Conservation (phyloP, 2,797 vertebrate species). For the Fratercula arctica region DNA sequence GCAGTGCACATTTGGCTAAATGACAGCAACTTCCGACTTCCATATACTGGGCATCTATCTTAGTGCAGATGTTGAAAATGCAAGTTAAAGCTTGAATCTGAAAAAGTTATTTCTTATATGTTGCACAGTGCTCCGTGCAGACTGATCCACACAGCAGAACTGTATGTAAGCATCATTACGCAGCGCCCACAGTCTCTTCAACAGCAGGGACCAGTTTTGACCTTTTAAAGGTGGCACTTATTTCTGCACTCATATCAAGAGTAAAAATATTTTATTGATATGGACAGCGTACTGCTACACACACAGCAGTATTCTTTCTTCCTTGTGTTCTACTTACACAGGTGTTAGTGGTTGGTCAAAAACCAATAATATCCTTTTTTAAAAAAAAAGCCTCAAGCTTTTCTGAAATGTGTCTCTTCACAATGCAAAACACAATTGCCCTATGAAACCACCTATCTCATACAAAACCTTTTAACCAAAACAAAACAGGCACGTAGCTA, state of each 20-base stretch:
- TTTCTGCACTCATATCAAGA: neutral
- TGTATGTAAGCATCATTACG: neutral
- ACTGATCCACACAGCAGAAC: neutral
- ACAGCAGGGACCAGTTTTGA: neutral
- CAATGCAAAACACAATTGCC: neutral
- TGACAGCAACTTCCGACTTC: neutral
- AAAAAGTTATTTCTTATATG: neutral
- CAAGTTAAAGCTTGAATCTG: neutral
- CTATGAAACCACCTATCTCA: neutral
- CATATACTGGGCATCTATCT: neutral
- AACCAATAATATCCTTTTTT: neutral
- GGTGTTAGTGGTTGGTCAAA: neutral
- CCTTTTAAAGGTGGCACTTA: neutral
- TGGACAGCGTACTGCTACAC: neutral
- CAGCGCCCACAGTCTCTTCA: neutral
- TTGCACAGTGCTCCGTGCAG: rapidly evolving
- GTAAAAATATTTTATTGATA: neutral
- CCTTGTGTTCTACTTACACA: neutral
- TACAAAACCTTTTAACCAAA: neutral
- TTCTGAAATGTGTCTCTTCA: neutral
- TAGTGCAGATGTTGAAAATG: neutral
- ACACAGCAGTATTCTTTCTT: neutral
- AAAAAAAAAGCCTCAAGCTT: neutral
- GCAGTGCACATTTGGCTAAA: neutral
- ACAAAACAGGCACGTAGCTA: neutral